Conservation (phyloP, 53 echinoderm and acorn worm species). For the Holothuria scabra region DNA sequence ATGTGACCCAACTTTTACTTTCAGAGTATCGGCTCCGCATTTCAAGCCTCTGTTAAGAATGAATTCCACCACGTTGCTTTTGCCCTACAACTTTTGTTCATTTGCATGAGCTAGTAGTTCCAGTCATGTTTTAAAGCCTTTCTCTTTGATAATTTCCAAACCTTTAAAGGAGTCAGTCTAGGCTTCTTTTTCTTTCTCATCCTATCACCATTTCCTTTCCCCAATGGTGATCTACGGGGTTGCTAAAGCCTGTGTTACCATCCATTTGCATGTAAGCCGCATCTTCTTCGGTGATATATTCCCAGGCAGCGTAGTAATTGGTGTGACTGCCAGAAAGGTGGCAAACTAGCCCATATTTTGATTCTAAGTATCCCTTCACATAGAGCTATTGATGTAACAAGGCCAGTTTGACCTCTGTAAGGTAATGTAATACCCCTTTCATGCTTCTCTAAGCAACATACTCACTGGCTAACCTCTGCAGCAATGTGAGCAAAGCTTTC, state of each 20-base stretch:
- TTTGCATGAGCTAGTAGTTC: conserved; percentile 6
- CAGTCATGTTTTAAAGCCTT: conserved; percentile 26
- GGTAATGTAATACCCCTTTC: conserved; percentile 44
- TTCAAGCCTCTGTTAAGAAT: too few species aligned
- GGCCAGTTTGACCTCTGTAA: conserved; percentile 29
- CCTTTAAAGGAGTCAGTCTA: conserved; percentile 18
- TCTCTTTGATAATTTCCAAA: conserved; percentile 6
- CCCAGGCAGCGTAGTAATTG: conserved; percentile 48
- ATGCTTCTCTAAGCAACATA: conserved; percentile 37
- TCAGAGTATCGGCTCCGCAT: too few species aligned
- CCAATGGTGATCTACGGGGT: neutral
- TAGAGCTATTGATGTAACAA: conserved; percentile 23
- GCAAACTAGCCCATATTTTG: neutral
- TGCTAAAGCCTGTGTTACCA: conserved; percentile 21
- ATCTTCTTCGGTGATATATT: conserved; percentile 44
- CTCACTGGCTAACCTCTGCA: conserved; percentile 3
- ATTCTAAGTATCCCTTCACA: neutral
- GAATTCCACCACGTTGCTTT: too few species aligned
- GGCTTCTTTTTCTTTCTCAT: conserved; percentile 1
- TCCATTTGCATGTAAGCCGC: neutral
- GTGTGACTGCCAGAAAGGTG: conserved; percentile 35
- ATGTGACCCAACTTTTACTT: too few species aligned
- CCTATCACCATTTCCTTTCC: neutral
- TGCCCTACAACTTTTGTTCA: too few species aligned
- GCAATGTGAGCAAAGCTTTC: too few species aligned